These are phyloP conservation scores for Rattus rattus DNA, from an alignment of 2,113 vertebrate species.

Conservation along the genomic window DNA sequence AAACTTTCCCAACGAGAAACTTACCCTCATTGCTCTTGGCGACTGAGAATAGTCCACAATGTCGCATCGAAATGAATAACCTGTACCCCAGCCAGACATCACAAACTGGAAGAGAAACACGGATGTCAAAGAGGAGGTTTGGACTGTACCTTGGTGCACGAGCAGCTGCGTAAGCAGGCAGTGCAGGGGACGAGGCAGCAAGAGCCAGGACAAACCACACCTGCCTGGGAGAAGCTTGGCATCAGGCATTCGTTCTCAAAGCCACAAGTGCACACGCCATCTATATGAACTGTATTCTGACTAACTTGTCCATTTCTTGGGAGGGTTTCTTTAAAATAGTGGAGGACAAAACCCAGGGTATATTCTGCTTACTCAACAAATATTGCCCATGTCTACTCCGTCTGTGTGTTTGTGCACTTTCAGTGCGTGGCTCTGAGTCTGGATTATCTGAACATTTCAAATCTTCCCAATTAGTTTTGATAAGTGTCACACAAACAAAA, in stretches of 20 bases:
- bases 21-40: constrained; percentile 93
- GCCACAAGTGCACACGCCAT: not conserved
- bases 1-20: constrained; percentile 73
- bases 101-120: constrained; percentile 90
- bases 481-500: not conserved
- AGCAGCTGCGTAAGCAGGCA: not conserved
- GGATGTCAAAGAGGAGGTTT: constrained; percentile 32
- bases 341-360: not conserved
- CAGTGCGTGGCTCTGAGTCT: not conserved
- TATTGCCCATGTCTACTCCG: not conserved
- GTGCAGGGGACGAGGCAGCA: not conserved
- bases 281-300: constrained; percentile 4
- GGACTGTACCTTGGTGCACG: not conserved
- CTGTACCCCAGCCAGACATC: constrained; percentile 98
- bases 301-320: not conserved
- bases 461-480: not conserved
- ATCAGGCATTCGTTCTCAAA: not conserved
- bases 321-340: not conserved
- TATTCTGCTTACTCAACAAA: constrained; percentile 42
- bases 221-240: not conserved
- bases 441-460: constrained; percentile 14
- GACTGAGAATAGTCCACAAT: constrained; percentile 94
- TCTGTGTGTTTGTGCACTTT: not conserved
- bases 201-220: constrained; percentile 20
- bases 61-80: constrained; percentile 95